Conservation (phyloP, 2,113 vertebrate genomes). For the Stegastes partitus region DNA sequence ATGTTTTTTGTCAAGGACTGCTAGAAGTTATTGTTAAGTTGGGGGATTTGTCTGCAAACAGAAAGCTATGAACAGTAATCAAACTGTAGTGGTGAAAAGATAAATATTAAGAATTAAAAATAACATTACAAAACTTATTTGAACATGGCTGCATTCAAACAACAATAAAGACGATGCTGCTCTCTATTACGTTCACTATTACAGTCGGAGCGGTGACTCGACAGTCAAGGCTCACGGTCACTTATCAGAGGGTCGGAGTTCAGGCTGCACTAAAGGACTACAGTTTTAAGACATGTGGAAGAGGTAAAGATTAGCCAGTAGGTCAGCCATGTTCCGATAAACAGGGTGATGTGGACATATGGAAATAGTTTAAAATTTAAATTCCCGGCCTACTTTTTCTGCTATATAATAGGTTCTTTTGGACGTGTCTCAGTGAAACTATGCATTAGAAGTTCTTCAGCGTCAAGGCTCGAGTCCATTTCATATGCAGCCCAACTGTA, state of each 20-base stretch:
- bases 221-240: background rate
- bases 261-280: too few species aligned
- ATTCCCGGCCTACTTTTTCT: too few species aligned
- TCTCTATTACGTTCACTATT: background rate
- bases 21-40: slow-evolving; percentile 1
- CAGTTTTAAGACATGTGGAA: background rate
- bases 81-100: background rate
- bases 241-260: too few species aligned
- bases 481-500: too few species aligned
- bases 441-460: too few species aligned
- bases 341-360: too few species aligned
- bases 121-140: background rate
- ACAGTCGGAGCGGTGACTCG: background rate
- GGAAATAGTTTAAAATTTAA: too few species aligned
- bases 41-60: background rate
- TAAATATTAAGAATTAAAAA: background rate
- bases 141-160: background rate
- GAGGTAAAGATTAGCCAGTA: background rate
- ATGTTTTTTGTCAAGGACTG: background rate
- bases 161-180: background rate
- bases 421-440: too few species aligned
- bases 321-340: too few species aligned
- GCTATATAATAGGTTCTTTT: too few species aligned
- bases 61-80: background rate
- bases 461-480: too few species aligned